Base-by-base conservation (phyloP, 2,888 invertebrate species). In the Malthinus seriepunctatus region DNA sequence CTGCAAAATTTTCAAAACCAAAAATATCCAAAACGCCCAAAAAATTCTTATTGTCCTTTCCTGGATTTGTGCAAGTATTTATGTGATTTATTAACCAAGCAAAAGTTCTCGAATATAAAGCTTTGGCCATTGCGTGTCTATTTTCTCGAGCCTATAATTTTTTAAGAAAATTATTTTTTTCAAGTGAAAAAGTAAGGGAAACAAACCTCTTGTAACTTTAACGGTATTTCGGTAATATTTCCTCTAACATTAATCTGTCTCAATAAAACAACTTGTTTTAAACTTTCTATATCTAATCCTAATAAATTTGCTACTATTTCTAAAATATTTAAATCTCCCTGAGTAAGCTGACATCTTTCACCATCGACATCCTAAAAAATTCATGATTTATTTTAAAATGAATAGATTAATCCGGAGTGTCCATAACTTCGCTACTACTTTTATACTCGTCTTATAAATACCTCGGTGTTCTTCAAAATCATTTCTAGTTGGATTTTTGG, bases 81-180 rank as follows among this genome's bases (percentile, higher is more conserved):
- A 95, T 95, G 80, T 94, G 93, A 55, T 91, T 89, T 10, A 95
- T 93, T 12, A 95, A 84, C 95, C 95, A 95, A 7, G 92, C 92
- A 80, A 95, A 95, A 3, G 93, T 91, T 60, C 93, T 83, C 0
- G 94, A 89, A 78, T 95, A 95, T 0, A 95, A 80, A 0, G 94
- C 94, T 73, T 94, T 93, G 0, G 95, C 90, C 95, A 95, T 95
- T 0, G 95, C 93, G 81, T 95, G 93, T 3, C 95, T 84, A 77
- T 95, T 95, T 78, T 95, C 95, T 38, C 88, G 84, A 0, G 95
- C 94, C 88, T 91, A 75, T 33, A 79, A 78, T 39, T n/a, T n/a
- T n/a, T n/a, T 23, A 23, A 23, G 5, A 23, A 23, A 57, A 34
- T 14, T 34, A 32, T 47, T 32, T 31, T 23, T 5, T 23, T 3